Conservation (phyloP, 1,140 invertebrate genomes). For the Harpegnathos saltator region DNA sequence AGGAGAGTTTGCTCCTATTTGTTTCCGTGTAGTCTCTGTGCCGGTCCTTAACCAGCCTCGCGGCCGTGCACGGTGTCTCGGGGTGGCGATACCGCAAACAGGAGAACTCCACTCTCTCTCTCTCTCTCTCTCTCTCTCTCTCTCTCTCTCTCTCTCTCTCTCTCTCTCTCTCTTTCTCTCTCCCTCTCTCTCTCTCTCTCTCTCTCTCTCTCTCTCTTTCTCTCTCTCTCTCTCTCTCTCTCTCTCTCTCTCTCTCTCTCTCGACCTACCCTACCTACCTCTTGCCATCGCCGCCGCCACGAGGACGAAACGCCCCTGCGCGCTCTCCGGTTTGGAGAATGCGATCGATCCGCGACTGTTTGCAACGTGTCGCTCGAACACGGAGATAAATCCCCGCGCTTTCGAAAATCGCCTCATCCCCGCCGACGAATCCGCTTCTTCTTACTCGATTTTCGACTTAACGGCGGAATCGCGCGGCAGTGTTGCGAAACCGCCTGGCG, state of each 20-base stretch:
- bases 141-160: too few relatives aligned
- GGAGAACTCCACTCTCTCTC: conserved; percentile 46
- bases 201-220: too few relatives aligned
- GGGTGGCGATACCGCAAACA: conserved; percentile 19
- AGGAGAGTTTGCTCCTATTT: conserved; percentile 45
- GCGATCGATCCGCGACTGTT: not conserved
- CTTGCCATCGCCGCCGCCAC: not conserved
- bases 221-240: too few relatives aligned
- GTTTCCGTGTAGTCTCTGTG: conserved; percentile 24
- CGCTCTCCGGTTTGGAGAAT: not conserved
- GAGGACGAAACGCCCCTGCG: not conserved
- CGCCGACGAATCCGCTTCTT: not conserved
- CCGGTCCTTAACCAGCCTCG: conserved; percentile 35
- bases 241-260: too few relatives aligned
- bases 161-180: too few relatives aligned
- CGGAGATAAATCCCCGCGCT: conserved; percentile 8
- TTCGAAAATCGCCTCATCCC: not conserved
- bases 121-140: too few relatives aligned
- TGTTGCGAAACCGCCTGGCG: not conserved
- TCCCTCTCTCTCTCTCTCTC: too few relatives aligned
- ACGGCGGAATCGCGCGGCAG: not conserved
- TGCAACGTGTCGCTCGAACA: not conserved
- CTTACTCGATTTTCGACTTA: conserved; percentile 5
- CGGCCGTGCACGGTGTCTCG: conserved; percentile 14
- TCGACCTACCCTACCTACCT: not conserved